Evolutionary conservation across 2,797 vertebrate genomes (phyloP).

Genomic region (Aplochiton taeniatus): DNA sequence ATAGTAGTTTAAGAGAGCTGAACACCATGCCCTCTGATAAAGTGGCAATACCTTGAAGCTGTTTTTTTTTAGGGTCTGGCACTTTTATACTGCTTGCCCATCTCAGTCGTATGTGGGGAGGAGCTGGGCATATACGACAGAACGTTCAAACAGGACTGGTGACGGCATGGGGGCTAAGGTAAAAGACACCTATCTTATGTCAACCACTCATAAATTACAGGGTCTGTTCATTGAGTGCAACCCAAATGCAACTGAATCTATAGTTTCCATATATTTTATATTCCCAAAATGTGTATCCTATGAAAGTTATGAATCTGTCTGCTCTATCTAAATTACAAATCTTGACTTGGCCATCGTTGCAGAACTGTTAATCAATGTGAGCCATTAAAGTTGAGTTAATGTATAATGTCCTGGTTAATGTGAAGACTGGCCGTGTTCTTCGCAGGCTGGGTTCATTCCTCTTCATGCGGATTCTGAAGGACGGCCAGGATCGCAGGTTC

Average conservation of each 20-base stretch:
- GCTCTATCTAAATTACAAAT: too few species aligned
- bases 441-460: constrained; percentile 78
- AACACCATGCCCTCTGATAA: constrained; percentile 25
- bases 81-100: constrained; percentile 80
- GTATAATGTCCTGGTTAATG: constrained; percentile 70
- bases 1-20: constrained; percentile 29
- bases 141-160: constrained; percentile 80
- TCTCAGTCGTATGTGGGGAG: constrained; percentile 79
- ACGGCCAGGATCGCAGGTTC: constrained; percentile 79
- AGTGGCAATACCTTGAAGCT: constrained; percentile 16
- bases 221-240: neutral
- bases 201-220: neutral
- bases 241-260: neutral
- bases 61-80: constrained; percentile 69
- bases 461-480: constrained; percentile 81
- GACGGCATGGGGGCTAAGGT: constrained; percentile 81
- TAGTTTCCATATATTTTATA: neutral
- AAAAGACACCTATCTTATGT: constrained; percentile 13
- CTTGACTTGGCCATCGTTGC: constrained; percentile 40
- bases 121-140: constrained; percentile 71
- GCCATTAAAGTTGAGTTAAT: constrained; percentile 63
- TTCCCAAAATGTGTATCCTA: neutral
- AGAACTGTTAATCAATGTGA: constrained; percentile 36
- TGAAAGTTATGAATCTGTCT: too few species aligned
- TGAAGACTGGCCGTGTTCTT: constrained; percentile 49